Percentiles rank a stretch among this genome's conserved stretches.
Evolutionary conservation across 2,797 vertebrate genomes (phyloP).

Genomic region (Pterois miles): DNA sequence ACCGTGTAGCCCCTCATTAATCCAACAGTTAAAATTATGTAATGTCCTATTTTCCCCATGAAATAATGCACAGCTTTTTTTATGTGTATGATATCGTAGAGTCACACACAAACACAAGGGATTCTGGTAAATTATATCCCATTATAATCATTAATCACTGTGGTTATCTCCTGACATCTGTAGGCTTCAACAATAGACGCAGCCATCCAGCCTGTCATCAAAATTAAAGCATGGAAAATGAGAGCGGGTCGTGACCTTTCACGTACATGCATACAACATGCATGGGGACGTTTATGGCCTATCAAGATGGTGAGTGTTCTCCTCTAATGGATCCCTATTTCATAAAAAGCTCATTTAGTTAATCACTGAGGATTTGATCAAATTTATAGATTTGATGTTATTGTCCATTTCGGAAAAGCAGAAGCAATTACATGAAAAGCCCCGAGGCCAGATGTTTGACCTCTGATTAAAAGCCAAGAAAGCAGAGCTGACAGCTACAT

Average conservation of each 20-base stretch:
- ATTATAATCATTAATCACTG: conserved; percentile 31
- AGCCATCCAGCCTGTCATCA: neutral
- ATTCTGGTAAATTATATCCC: neutral
- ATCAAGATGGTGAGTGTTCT: conserved; percentile 40
- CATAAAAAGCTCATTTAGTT: conserved; percentile 66
- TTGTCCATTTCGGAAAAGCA: conserved; percentile 56
- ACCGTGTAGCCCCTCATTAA: neutral
- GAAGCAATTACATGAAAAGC: conserved; percentile 49
- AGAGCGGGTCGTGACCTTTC: conserved; percentile 17
- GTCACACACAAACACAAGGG: neutral
- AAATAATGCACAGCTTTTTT: neutral
- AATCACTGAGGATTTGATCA: conserved; percentile 68
- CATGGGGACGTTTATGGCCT: conserved; percentile 15
- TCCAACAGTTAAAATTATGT: neutral
- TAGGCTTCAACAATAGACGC: neutral
- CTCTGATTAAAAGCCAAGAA: conserved; percentile 44
- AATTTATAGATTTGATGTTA: conserved; percentile 60
- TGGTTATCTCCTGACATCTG: conserved; percentile 41
- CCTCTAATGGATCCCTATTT: conserved; percentile 60
- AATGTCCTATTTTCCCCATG: neutral
- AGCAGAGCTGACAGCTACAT: conserved; percentile 25
- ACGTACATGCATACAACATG: neutral
- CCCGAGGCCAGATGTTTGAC: conserved; percentile 43
- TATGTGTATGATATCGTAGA: neutral
- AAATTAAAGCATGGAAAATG: conserved; percentile 29